Conservation (phyloP, 2,113 vertebrate genomes). For the Heterotilapia buettikoferi region DNA sequence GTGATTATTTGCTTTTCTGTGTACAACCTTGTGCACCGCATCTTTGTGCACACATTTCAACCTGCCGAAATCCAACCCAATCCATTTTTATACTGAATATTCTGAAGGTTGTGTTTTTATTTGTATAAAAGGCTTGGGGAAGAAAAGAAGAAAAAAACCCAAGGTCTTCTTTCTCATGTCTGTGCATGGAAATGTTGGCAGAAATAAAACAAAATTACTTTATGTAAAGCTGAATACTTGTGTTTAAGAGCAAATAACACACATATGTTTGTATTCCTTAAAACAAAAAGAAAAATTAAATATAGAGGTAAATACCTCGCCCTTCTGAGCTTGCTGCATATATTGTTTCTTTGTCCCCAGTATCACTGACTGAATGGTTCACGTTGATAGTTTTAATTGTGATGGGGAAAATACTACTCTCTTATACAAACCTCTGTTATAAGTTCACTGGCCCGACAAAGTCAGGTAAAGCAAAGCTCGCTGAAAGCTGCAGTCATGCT, state of each 20-base stretch:
- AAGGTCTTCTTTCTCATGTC: background rate
- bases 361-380: background rate
- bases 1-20: background rate
- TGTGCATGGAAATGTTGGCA: background rate
- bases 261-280: background rate
- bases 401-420: background rate
- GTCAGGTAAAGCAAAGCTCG: background rate
- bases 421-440: background rate
- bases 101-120: background rate
- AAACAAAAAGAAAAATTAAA: background rate
- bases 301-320: background rate
- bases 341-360: background rate
- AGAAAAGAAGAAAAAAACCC: accelerated
- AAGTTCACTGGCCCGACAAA: background rate
- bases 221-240: background rate
- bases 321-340: background rate
- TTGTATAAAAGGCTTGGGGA: background rate
- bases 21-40: background rate
- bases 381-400: accelerated
- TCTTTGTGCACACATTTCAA: background rate
- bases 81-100: background rate
- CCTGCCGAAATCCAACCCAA: background rate
- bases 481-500: background rate
- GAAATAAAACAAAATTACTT: background rate
- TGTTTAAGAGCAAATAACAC: background rate